Percentiles rank a stretch among this genome's conserved stretches.
These are phyloP conservation scores for Liopterus haemorrhoidalis DNA, from an alignment of 2,888 invertebrate genomes.

Conservation along the genomic window DNA sequence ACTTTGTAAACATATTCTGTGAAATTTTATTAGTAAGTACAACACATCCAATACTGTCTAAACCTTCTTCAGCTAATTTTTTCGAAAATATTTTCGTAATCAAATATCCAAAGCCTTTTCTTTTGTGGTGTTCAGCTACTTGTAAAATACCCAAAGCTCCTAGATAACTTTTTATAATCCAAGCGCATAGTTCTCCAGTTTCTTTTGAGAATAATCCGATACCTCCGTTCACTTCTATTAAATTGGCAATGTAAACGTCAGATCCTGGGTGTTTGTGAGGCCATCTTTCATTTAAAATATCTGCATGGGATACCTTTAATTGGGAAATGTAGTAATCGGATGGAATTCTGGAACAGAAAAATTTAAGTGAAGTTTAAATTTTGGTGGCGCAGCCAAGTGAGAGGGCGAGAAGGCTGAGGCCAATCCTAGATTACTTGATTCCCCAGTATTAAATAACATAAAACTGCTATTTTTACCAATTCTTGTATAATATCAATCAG, in stretches of 20 bases:
- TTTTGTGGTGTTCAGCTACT: constrained; percentile 38
- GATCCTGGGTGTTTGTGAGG: constrained; percentile 37
- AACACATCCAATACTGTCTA: constrained; percentile 38
- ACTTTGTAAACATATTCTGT: constrained; percentile 38
- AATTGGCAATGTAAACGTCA: constrained; percentile 36
- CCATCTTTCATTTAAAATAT: constrained; percentile 32
- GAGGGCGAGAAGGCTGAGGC: too few species aligned
- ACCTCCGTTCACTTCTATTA: constrained; percentile 40
- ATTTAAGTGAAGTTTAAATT: neutral
- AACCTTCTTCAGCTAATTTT: constrained; percentile 38
- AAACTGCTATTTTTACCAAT: too few species aligned
- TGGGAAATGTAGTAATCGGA: neutral
- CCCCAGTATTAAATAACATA: too few species aligned
- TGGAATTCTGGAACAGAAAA: constrained; percentile 3
- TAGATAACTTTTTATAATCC: constrained; percentile 40
- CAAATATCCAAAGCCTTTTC: constrained; percentile 42
- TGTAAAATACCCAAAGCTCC: constrained; percentile 41
- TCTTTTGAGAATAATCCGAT: constrained; percentile 41
- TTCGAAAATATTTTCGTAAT: constrained; percentile 39
- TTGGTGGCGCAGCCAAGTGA: too few species aligned
- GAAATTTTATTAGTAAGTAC: constrained; percentile 38
- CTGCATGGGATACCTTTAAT: neutral
- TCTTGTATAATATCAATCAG: too few species aligned
- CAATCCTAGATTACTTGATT: too few species aligned
- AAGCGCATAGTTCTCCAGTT: constrained; percentile 39